phyloP scores from a whole-genome alignment of 2,797 vertebrate species.

The Lepilemur septentrionalis region DNA sequence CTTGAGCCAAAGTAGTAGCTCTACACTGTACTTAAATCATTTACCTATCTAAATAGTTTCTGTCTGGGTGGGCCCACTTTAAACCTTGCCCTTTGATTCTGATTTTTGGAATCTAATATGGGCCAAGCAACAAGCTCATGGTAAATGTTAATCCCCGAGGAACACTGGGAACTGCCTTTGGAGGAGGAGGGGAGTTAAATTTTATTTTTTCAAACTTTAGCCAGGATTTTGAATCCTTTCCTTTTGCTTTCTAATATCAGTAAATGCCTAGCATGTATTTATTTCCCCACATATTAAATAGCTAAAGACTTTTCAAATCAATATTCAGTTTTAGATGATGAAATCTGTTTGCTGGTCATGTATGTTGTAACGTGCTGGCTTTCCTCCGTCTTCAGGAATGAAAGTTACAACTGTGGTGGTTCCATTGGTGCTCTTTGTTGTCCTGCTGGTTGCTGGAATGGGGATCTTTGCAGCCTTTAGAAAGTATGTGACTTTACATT shows the following conservation, averaged over 20 bases:
- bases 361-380: background rate
- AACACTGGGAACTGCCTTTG: background rate
- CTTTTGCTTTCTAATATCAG: background rate
- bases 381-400: conserved; percentile 75
- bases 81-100: background rate
- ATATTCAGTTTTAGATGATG: background rate
- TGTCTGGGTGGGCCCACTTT: background rate
- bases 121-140: background rate
- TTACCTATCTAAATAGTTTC: background rate
- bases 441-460: conserved; percentile 81
- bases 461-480: conserved; percentile 80
- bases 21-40: background rate
- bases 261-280: background rate
- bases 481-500: conserved; percentile 82
- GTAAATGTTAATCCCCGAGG: background rate
- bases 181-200: accelerated
- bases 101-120: background rate
- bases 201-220: background rate
- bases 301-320: background rate
- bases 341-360: background rate
- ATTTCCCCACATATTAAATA: background rate
- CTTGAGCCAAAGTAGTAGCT: background rate
- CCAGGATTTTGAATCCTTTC: background rate
- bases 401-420: conserved; percentile 82
- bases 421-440: conserved; percentile 78